Percentiles rank a stretch among this genome's conserved stretches.
These are phyloP conservation scores for Alethe castanea DNA, from an alignment of 2,113 vertebrate genomes.

Conservation along the genomic window DNA sequence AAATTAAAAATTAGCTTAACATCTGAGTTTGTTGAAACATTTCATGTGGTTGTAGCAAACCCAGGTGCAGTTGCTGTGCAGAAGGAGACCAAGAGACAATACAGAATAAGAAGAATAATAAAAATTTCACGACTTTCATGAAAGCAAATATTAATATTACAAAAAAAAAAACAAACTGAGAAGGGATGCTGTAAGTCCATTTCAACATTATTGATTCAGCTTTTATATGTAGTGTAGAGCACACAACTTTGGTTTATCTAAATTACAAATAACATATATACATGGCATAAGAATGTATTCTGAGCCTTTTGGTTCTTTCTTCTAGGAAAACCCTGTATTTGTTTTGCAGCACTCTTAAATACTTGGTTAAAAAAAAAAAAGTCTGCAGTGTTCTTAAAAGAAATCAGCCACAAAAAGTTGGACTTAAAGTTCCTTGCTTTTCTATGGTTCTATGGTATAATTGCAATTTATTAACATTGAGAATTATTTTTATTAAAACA, in stretches of 20 bases:
- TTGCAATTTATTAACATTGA: not conserved
- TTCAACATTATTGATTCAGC: not conserved
- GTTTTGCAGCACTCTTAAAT: not conserved
- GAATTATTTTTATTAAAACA: not conserved
- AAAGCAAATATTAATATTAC: not conserved
- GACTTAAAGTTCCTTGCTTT: not conserved
- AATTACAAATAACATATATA: not conserved
- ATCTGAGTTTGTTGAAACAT: not conserved
- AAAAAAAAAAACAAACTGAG: not conserved
- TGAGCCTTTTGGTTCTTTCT: not conserved
- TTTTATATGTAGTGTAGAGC: not conserved
- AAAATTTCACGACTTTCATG: not conserved
- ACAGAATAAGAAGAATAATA: not conserved
- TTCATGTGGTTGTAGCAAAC: not conserved
- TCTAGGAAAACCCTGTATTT: not conserved
- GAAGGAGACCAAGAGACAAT: not conserved
- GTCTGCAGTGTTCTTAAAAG: not conserved
- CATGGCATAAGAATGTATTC: not conserved
- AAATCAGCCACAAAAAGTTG: not conserved
- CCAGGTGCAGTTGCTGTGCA: not conserved
- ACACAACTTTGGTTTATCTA: not conserved
- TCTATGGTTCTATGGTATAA: not conserved
- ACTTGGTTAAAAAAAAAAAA: not conserved
- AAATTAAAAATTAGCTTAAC: not conserved
- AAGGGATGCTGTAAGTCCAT: not conserved